phyloP scores from a whole-genome alignment of 2,888 invertebrate species.

The Xestobium rufovillosum region DNA sequence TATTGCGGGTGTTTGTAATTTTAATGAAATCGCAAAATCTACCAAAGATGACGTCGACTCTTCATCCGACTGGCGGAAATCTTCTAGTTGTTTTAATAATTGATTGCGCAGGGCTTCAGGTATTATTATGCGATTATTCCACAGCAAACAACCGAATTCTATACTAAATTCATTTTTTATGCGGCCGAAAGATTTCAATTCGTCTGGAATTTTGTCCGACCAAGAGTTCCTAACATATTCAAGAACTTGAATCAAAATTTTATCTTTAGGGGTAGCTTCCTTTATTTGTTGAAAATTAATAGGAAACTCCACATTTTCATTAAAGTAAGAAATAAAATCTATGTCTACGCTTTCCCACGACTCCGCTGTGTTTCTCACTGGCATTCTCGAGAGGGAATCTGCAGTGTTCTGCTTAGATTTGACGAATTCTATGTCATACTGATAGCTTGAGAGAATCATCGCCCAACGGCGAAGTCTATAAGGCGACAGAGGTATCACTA shows the following conservation, averaged over 20 bases:
- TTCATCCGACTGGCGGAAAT: too few species aligned
- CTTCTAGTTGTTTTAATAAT: slow-evolving; percentile 20
- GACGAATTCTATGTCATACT: neutral
- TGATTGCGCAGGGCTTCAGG: slow-evolving; percentile 13
- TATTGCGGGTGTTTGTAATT: too few species aligned
- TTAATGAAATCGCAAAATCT: too few species aligned
- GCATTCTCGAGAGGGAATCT: slow-evolving; percentile 19
- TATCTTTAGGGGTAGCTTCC: slow-evolving; percentile 3
- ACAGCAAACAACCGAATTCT: slow-evolving; percentile 20
- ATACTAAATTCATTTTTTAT: slow-evolving; percentile 10
- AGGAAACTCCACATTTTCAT: too few species aligned
- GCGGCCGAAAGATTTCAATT: slow-evolving; percentile 8
- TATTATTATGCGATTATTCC: slow-evolving; percentile 20
- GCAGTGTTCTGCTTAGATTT: slow-evolving; percentile 5
- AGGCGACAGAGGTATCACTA: too few species aligned
- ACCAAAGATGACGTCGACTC: too few species aligned
- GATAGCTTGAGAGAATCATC: slow-evolving; percentile 4
- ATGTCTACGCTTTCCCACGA: slow-evolving; percentile 3
- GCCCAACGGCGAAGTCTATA: too few species aligned
- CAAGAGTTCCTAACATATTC: slow-evolving; percentile 6
- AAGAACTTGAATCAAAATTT: slow-evolving; percentile 5
- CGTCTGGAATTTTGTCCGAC: slow-evolving; percentile 4
- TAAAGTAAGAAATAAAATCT: too few species aligned
- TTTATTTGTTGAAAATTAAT: too few species aligned
- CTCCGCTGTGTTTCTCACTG: neutral